Base-by-base conservation (phyloP, 2,888 invertebrate species). In the Dasypolia templi region DNA sequence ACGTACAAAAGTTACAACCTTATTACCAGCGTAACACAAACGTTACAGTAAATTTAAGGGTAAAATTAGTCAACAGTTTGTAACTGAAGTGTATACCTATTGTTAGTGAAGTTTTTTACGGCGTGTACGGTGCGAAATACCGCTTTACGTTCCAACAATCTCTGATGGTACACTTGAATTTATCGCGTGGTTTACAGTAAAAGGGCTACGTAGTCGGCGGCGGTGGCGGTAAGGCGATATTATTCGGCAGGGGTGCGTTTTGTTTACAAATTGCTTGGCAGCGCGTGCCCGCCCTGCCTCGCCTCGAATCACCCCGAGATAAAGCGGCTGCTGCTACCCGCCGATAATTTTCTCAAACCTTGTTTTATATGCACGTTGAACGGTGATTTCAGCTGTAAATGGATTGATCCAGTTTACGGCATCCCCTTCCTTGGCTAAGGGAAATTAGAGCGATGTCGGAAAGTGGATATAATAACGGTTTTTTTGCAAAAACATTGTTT, bases 261-360 rank as follows among this genome's bases (percentile, higher is more conserved):
- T 95, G 95, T 95, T 93, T 95, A 94, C 95, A 95, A 96, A 95
- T 95, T 94, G 94, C 91, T 92, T 89, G 90, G 88, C 88, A 91
- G 94, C 90, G 94, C 93, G 93, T 93, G 95, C 92, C 91, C 88
- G 88, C 77, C 72, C 70, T 75, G 74, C 86, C 89, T 89, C 88
- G 87, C 82, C 87, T 89, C 85, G 88, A 91, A 92, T 92, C 90
- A 90, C 90, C 89, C 88, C 89, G 77, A 92, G 91, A 92, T 94
- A 93, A 92, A 92, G 88, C 89, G 89, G 87, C 89, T 89, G 87
- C 91, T 91, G 91, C 88, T 90, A 89, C 90, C 89, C 90, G 82
- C 89, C 91, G 91, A 93, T 94, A 93, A 95, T 94, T 94, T 93
- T 92, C 91, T 92, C 89, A 86, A 90, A 89, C 89, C 93, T 91